phyloP scores from a whole-genome alignment of 2,888 invertebrate species.

The Agrochola circellaris region DNA sequence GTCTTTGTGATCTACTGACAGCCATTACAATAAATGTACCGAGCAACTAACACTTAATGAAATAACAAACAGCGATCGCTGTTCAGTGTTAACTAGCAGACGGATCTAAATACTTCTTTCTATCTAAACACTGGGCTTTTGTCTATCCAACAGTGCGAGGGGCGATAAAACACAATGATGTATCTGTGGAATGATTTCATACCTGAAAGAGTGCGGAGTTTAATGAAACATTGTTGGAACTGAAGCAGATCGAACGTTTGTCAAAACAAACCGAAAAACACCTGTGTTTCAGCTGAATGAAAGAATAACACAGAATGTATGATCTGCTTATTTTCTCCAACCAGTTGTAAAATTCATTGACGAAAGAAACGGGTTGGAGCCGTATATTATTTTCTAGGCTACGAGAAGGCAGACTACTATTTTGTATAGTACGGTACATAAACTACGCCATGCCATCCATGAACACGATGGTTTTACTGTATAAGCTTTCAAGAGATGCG shows the following conservation, averaged over 20 bases:
- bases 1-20: constrained; percentile 83
- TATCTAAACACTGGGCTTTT: constrained; percentile 85
- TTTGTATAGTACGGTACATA: constrained; percentile 50
- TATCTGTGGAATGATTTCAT: constrained; percentile 67
- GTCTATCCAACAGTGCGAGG: constrained; percentile 82
- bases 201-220: constrained; percentile 40
- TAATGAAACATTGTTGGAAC: constrained; percentile 64
- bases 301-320: constrained; percentile 50
- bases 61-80: constrained; percentile 86
- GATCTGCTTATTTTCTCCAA: constrained; percentile 63
- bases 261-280: constrained; percentile 65
- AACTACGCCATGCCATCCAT: constrained; percentile 40
- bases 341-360: constrained; percentile 61
- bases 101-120: constrained; percentile 84
- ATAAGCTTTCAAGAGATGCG: constrained; percentile 44
- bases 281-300: constrained; percentile 45
- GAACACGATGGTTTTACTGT: constrained; percentile 52
- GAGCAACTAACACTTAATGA: constrained; percentile 84
- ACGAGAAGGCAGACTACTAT: constrained; percentile 40
- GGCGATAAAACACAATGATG: constrained; percentile 75
- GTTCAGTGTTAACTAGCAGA: constrained; percentile 80
- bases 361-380: constrained; percentile 39
- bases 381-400: constrained; percentile 45
- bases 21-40: constrained; percentile 86
- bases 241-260: constrained; percentile 53